These are phyloP conservation scores for Theristicus caerulescens DNA, from an alignment of 2,113 vertebrate genomes.

Conservation along the genomic window DNA sequence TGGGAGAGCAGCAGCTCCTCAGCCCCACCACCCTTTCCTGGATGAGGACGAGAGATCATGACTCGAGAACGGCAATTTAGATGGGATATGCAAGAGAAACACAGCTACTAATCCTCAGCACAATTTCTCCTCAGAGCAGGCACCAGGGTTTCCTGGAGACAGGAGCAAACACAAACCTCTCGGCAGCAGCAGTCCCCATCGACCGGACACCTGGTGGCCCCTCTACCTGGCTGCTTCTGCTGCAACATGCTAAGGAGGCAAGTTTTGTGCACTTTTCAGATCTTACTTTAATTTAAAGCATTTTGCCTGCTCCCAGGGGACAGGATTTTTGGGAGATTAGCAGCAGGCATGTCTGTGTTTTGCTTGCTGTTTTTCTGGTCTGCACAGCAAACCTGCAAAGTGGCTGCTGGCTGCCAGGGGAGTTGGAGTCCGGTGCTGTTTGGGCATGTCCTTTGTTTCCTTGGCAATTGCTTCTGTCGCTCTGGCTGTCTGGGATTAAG, in stretches of 20 bases:
- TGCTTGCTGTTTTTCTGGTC: not conserved
- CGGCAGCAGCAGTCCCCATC: not conserved
- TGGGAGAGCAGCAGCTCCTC: not conserved
- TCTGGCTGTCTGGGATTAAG: accelerated
- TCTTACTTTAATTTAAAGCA: not conserved
- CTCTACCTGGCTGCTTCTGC: conserved; percentile 14
- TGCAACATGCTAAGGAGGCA: conserved; percentile 50
- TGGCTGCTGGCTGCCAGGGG: no score
- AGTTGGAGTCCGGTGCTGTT: accelerated
- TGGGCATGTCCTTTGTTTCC: not conserved
- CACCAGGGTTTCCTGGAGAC: conserved; percentile 73
- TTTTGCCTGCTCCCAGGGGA: not conserved
- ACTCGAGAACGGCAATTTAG: accelerated
- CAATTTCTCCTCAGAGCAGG: conserved; percentile 17
- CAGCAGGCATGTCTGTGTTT: not conserved
- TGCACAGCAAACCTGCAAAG: not conserved
- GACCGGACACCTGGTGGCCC: not conserved
- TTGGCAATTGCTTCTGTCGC: not conserved
- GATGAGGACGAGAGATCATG: accelerated
- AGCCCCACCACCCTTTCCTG: not conserved
- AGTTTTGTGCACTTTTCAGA: not conserved
- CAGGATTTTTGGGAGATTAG: not conserved
- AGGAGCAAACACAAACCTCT: conserved; percentile 61
- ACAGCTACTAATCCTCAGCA: not conserved
- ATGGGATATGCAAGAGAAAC: not conserved